phyloP scores from a whole-genome alignment of 1,140 invertebrate species.

The Homarus americanus region DNA sequence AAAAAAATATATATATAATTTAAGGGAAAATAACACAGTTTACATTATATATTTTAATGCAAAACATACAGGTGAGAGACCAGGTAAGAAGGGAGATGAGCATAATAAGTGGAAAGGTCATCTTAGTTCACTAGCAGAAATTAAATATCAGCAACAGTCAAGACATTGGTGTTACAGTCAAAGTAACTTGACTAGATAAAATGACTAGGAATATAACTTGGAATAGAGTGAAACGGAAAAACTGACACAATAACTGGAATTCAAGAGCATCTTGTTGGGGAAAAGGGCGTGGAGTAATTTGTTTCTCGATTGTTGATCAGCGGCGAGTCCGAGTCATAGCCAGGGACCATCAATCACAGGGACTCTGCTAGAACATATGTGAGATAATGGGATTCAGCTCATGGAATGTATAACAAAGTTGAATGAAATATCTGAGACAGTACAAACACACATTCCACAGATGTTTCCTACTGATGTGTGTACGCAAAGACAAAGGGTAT shows the following conservation, averaged over 20 bases:
- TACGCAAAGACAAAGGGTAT: neutral
- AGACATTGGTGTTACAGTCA: neutral
- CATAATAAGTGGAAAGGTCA: constrained; percentile 3
- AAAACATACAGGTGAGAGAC: constrained; percentile 38
- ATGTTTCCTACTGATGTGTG: neutral
- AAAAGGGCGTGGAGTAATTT: neutral
- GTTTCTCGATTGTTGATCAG: neutral
- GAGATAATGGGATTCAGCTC: neutral
- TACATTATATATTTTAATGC: constrained; percentile 46
- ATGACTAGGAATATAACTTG: constrained; percentile 21
- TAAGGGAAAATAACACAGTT: neutral
- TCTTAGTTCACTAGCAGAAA: constrained; percentile 17
- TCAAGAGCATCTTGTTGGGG: neutral
- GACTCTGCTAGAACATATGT: neutral
- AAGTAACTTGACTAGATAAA: constrained; percentile 27
- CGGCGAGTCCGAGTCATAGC: no score
- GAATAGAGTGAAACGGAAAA: neutral
- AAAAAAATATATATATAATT: no score
- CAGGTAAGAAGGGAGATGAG: constrained; percentile 31
- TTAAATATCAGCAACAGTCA: constrained; percentile 8
- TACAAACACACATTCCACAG: neutral
- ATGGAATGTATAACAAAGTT: neutral
- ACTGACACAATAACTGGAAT: neutral
- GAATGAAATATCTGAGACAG: constrained; percentile 1
- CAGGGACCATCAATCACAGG: neutral